phyloP scores from a whole-genome alignment of 2,113 vertebrate species.

The Capricornis sumatraensis region DNA sequence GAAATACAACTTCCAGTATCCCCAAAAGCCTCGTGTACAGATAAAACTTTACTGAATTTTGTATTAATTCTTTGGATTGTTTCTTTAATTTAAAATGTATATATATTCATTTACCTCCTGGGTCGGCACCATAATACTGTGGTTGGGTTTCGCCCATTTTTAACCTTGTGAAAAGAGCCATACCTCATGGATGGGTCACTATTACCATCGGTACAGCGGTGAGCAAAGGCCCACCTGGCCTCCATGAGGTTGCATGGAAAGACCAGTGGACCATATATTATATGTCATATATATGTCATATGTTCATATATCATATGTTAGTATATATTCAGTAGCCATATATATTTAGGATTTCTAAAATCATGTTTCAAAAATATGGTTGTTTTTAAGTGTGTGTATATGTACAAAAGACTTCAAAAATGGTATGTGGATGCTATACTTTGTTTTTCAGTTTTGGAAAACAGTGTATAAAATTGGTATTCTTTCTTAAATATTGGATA shows the following conservation, averaged over 20 bases:
- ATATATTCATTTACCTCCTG: background rate
- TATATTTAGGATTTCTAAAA: background rate
- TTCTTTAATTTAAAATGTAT: background rate
- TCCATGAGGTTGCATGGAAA: accelerated
- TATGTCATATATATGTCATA: background rate
- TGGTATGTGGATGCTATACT: no score
- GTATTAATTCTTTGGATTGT: background rate
- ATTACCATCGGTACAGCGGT: accelerated
- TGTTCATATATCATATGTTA: background rate
- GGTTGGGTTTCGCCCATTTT: background rate
- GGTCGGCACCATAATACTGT: no score
- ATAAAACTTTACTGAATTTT: background rate
- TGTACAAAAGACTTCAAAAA: background rate
- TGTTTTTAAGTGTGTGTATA: background rate
- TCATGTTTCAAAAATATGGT: background rate
- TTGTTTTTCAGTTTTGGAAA: background rate
- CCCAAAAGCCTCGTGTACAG: background rate
- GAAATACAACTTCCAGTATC: background rate
- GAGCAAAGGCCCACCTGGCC: background rate
- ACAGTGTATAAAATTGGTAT: background rate
- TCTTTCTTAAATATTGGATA: background rate
- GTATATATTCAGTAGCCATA: background rate
- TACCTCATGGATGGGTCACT: accelerated
- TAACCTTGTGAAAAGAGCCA: no score
- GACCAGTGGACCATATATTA: background rate